These are phyloP conservation scores for Pyrochroa serraticornis DNA, from an alignment of 2,888 invertebrate species.

Conservation along the genomic window DNA sequence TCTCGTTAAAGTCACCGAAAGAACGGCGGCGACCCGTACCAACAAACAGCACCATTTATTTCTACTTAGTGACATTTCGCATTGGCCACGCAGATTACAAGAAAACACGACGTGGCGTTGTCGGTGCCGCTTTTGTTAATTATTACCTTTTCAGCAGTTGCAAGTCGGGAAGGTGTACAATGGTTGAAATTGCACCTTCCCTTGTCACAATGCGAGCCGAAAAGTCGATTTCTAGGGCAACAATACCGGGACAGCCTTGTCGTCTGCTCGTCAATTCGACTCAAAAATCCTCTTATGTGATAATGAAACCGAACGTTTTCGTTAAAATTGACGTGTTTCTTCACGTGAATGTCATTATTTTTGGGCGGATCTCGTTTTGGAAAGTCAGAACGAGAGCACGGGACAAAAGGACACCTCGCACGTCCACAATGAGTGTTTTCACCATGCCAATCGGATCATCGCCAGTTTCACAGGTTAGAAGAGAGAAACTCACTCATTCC, in stretches of 20 bases:
- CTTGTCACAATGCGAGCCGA: slow-evolving; percentile 30
- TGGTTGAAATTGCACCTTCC: slow-evolving; percentile 36
- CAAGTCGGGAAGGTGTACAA: slow-evolving; percentile 26
- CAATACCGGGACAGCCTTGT: slow-evolving; percentile 40
- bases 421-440: too few relatives aligned
- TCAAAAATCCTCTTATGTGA: slow-evolving; percentile 21
- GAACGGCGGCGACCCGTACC: slow-evolving; percentile 22
- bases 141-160: slow-evolving; percentile 44
- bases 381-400: too few relatives aligned
- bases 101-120: slow-evolving; percentile 52
- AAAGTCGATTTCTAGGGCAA: slow-evolving; percentile 43
- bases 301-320: slow-evolving; percentile 3
- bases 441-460: too few relatives aligned
- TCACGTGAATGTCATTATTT: too few relatives aligned
- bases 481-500: too few relatives aligned
- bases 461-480: too few relatives aligned
- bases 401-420: too few relatives aligned
- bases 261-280: slow-evolving; percentile 37
- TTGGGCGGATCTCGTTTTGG: too few relatives aligned
- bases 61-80: slow-evolving; percentile 57
- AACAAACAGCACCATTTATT: slow-evolving; percentile 59
- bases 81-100: slow-evolving; percentile 58
- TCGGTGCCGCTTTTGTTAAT: slow-evolving; percentile 51
- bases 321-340: neutral
- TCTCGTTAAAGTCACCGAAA: slow-evolving; percentile 20